Evolutionary conservation across 2,888 invertebrate species (phyloP).

Genomic region (Oscheius sp.): DNA sequence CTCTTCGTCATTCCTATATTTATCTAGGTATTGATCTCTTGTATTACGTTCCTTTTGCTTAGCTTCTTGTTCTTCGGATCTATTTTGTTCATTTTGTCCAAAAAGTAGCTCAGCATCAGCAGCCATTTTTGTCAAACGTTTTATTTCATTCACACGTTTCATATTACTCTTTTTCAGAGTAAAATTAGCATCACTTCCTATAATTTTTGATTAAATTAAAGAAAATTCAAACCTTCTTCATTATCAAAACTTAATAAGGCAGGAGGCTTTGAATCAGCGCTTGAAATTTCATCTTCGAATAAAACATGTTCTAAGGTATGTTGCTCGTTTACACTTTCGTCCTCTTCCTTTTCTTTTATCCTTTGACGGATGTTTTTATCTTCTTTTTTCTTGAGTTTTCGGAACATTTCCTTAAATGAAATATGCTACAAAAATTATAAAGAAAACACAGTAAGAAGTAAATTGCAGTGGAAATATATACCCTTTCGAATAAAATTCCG

Average conservation of each 20-base stretch:
- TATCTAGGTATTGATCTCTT: slow-evolving; percentile 43
- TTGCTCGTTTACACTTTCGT: too few relatives aligned
- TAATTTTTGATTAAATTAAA: neutral
- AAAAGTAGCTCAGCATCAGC: slow-evolving; percentile 41
- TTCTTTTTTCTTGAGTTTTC: slow-evolving; percentile 60
- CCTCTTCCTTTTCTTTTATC: neutral
- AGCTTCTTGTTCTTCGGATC: slow-evolving; percentile 36
- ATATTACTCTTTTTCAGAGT: slow-evolving; percentile 58
- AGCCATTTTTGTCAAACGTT: slow-evolving; percentile 47
- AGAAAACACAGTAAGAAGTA: neutral
- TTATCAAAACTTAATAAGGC: slow-evolving; percentile 59
- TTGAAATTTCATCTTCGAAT: neutral
- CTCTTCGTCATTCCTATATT: slow-evolving; percentile 29
- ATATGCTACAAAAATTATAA: neutral
- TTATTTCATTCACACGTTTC: slow-evolving; percentile 54
- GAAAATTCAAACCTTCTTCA: slow-evolving; percentile 53
- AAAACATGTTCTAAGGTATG: neutral
- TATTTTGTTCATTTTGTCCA: slow-evolving; percentile 34
- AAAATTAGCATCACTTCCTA: slow-evolving; percentile 42
- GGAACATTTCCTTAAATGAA: slow-evolving; percentile 55
- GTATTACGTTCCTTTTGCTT: slow-evolving; percentile 22
- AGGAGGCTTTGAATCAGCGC: slow-evolving; percentile 24
- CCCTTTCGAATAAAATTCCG: neutral
- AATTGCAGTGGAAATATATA: too few relatives aligned
- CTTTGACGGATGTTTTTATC: slow-evolving; percentile 21